phyloP scores from a whole-genome alignment of 2,888 invertebrate genomes.

The Volucella zonaria region DNA sequence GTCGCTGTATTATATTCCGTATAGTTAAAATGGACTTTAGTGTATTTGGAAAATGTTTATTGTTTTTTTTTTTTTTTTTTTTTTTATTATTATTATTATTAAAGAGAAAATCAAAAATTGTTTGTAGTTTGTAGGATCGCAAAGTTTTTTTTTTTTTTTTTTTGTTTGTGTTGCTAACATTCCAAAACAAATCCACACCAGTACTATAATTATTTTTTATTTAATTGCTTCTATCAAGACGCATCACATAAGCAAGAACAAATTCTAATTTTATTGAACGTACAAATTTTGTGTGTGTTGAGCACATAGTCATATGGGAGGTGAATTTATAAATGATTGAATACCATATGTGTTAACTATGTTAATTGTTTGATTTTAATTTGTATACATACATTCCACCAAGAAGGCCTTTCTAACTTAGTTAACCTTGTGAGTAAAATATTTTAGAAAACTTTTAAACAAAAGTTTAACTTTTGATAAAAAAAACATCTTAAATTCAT shows the following conservation, averaged over 20 bases:
- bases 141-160: constrained; percentile 22
- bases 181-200: constrained; percentile 52
- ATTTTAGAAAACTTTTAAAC: background rate
- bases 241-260: constrained; percentile 44
- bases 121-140: constrained; percentile 5
- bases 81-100: constrained; percentile 17
- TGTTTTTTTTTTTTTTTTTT: too few relatives aligned
- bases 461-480: background rate
- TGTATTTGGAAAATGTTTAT: constrained; percentile 15
- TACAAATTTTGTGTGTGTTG: constrained; percentile 55
- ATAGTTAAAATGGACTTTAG: constrained; percentile 62
- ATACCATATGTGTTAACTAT: constrained; percentile 5
- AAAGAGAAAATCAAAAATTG: constrained; percentile 14
- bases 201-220: constrained; percentile 13
- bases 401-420: constrained; percentile 64
- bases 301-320: too few relatives aligned
- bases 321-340: constrained; percentile 20
- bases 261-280: constrained; percentile 31
- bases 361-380: constrained; percentile 22
- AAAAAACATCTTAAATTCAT: background rate
- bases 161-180: constrained; percentile 60
- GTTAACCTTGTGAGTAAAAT: constrained; percentile 27
- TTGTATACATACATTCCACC: constrained; percentile 38
- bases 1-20: constrained; percentile 74
- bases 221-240: constrained; percentile 12